Evolutionary conservation across 2,113 vertebrate species (phyloP), one percentile per base, ranked within the genome.

Genomic region (Alexandromys fortis): DNA sequence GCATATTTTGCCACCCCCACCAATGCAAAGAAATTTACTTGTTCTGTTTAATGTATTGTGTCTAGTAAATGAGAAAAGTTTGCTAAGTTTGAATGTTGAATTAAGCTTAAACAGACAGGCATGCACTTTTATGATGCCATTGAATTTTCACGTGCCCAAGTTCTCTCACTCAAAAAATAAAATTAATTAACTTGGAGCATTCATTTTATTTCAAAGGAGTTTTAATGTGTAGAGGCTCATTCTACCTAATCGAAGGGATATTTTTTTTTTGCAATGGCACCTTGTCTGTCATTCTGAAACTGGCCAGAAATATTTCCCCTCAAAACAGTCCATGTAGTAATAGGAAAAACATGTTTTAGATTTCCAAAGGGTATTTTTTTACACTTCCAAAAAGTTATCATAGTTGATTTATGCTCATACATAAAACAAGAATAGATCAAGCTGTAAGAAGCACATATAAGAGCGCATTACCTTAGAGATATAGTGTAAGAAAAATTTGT

Each of bases 201-300:
- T 52, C 9, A 76, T 8, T 76, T 93, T 52, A 94, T 35, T 76
- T 89, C 30, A 92, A 67, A 86, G 49, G 3, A 83, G 16, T 65
- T 49, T 96, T 96, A 94, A 89, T 65, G 14, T 91, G 7, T 13
- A 58, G 45, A 45, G 68, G 2, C 1, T 90, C 73, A 8, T 67
- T 88, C 24, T 19, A 92, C 8, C 86, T 42, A 90, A 77, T 68
- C 89, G 24, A 92, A 95, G 21, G 12, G 24, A 75, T 95, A 82
- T 81, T 13, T 42, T 42, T 42, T 55, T 55, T 55, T 81, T 81
- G 12, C 12, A 96, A 42, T 70, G n/a, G 21, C 9, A 76, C 26
- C 26, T 82, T 82, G 0, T 85, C 38, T 85, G n/a, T 76, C 35
- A 70, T 92, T 95, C 26, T 63, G 38, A 92, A 94, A 83, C 11